These are phyloP conservation scores for Myripristis murdjan DNA, from an alignment of 2,797 vertebrate species.

Conservation along the genomic window DNA sequence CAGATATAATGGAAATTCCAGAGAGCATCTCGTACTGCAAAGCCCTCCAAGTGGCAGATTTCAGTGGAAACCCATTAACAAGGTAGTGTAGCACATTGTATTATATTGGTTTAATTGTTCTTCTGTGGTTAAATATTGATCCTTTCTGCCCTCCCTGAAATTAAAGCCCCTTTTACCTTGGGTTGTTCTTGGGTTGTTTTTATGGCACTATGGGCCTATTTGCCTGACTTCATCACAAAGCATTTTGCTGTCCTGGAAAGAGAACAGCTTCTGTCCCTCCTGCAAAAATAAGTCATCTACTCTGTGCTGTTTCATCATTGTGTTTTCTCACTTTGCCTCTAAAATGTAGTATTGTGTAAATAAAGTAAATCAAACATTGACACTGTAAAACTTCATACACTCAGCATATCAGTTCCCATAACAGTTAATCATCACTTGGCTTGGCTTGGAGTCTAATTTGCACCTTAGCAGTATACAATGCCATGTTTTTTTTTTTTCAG, in stretches of 20 bases:
- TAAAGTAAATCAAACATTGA: not conserved
- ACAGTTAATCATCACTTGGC: not conserved
- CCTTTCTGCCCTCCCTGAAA: not conserved
- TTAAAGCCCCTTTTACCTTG: not conserved
- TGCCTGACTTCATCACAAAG: no score
- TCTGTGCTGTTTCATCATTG: no score
- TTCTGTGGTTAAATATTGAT: not conserved
- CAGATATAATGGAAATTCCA: constrained; percentile 98
- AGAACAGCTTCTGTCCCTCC: no score
- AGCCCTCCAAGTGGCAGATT: constrained; percentile 97
- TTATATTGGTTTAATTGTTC: constrained; percentile 6
- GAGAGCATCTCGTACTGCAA: constrained; percentile 98
- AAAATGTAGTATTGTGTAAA: not conserved
- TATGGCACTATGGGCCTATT: no score
- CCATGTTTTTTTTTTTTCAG: constrained; percentile 10
- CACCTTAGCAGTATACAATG: constrained; percentile 61
- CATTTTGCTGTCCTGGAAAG: no score
- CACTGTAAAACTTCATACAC: not conserved
- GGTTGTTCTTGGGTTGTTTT: no score
- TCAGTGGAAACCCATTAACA: constrained; percentile 98
- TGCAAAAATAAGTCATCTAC: no score
- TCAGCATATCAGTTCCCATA: not conserved
- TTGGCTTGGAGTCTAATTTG: constrained; percentile 56
- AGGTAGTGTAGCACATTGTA: constrained; percentile 85
- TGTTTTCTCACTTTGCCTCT: no score